These are phyloP conservation scores for Luscinia megarhynchos DNA, from an alignment of 2,797 vertebrate genomes.

Conservation along the genomic window DNA sequence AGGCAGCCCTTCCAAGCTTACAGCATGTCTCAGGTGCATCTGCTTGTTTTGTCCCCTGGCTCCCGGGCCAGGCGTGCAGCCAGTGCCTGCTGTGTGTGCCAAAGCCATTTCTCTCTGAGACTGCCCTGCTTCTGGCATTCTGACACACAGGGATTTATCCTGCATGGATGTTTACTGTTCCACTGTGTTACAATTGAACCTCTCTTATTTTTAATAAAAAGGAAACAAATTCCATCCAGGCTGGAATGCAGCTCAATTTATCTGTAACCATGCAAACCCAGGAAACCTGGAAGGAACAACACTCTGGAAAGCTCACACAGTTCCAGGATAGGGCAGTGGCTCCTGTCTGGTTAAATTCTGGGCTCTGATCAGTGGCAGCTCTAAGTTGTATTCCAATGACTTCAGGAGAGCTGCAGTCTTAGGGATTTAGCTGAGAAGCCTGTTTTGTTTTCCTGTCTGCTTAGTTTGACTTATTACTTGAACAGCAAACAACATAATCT, in stretches of 20 bases:
- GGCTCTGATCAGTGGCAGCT: not conserved
- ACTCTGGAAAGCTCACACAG: not conserved
- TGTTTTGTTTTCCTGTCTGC: not conserved
- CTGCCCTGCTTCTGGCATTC: not conserved
- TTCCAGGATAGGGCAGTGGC: not conserved
- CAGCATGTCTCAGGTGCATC: not conserved
- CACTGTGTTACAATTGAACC: not conserved
- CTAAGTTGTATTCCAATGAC: not conserved
- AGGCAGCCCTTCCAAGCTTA: not conserved
- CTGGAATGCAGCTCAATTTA: slow-evolving; percentile 49
- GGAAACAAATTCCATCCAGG: not conserved
- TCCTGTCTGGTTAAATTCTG: not conserved
- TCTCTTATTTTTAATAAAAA: slow-evolving; percentile 61
- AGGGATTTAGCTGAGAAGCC: not conserved
- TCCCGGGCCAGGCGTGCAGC: accelerated
- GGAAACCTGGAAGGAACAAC: not conserved
- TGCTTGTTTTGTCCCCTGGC: not conserved
- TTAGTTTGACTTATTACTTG: not conserved
- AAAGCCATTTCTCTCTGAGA: not conserved
- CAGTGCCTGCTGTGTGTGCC: not conserved
- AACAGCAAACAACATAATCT: not conserved
- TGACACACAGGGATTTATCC: not conserved
- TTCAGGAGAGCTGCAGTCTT: not conserved
- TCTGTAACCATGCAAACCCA: not conserved
- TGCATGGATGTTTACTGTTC: slow-evolving; percentile 10